Percentiles rank a stretch among this genome's conserved stretches.
Evolutionary conservation across 2,113 vertebrate genomes (phyloP).

Genomic region (Elachura formosa): DNA sequence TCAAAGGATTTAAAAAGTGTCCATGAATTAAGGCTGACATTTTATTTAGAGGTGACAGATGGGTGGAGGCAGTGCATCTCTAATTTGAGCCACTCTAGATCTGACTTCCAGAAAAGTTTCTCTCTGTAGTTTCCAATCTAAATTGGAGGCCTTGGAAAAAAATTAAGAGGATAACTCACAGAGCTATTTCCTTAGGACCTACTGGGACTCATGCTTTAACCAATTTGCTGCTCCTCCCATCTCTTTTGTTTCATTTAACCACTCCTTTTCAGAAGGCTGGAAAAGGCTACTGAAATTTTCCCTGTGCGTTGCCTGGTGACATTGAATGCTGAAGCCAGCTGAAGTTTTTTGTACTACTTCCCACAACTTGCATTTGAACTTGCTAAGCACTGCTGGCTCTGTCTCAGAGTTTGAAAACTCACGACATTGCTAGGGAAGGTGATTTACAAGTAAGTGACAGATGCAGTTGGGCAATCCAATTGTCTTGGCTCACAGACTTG

Average conservation of each 20-base stretch:
- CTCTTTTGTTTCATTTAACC: not conserved
- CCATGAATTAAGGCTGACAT: constrained; percentile 51
- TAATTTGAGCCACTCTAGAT: constrained; percentile 13
- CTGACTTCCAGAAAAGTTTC: not conserved
- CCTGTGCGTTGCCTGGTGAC: not conserved
- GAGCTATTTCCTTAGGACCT: not conserved
- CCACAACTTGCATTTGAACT: not conserved
- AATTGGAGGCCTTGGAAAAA: not conserved
- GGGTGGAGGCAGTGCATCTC: not conserved
- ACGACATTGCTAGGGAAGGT: not conserved
- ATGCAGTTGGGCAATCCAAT: not conserved
- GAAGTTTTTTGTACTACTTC: not conserved
- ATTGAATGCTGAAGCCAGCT: not conserved
- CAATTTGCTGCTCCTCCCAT: not conserved
- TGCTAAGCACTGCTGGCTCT: not conserved
- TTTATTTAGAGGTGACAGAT: constrained; percentile 31
- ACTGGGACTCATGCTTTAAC: not conserved
- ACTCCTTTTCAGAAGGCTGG: not conserved
- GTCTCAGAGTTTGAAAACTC: not conserved
- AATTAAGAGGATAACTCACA: not conserved
- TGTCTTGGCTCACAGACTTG: not conserved
- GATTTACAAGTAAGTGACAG: not conserved
- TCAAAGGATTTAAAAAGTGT: constrained; percentile 19
- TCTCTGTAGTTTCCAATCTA: not conserved
- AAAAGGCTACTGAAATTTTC: not conserved